Base-by-base conservation (phyloP, 2,113 vertebrate species). In the Nymphicus hollandicus region DNA sequence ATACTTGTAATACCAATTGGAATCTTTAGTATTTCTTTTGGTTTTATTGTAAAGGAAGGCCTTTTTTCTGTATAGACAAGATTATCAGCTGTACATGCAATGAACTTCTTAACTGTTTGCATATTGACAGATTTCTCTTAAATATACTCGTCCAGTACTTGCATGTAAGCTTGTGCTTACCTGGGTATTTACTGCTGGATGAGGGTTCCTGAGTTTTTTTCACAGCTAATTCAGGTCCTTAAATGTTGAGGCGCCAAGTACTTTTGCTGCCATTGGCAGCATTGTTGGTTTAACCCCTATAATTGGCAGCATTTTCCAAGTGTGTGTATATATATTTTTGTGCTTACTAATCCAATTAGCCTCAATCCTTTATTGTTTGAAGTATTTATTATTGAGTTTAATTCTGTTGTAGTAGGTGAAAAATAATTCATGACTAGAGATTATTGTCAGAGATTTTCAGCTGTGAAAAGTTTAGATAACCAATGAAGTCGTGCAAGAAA, bases 241-340 rank as follows among this genome's bases (percentile, higher is more conserved):
- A 65, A 68, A 28, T 13, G 44, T 8, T 52, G 53, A 73, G 20
- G 11, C 88, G 58, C 66, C 58, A 39, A 46, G 37, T 53, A 27
- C 35, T 65, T 81, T 18, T 58, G 15, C 44, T 93, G 47, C 63
- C 66, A 43, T 24, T 79, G 56, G 23, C 31, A 68, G 61, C 5
- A 55, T 53, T 64, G 29, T 79, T 81, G 39, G 33, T 79, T 89
- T 87, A 64, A 85, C 23, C 13, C 7, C 25, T 41, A 1, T 11
- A 37, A 71, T 46, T 47, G 55, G 37, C n/a, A 74, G n/a, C 50
- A 31, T 10, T 63, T 25, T 74, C 50, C 16, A 37, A 19, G 14
- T 22, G 18, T 12, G 3, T 37, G 9, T 43, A 3, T 56, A 3
- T 37, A 0, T 12, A 52, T 9, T 3, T 2, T 28, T 43, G 55